Evolutionary conservation across 2,888 invertebrate species (phyloP).

Genomic region (Drosophila quinaria): DNA sequence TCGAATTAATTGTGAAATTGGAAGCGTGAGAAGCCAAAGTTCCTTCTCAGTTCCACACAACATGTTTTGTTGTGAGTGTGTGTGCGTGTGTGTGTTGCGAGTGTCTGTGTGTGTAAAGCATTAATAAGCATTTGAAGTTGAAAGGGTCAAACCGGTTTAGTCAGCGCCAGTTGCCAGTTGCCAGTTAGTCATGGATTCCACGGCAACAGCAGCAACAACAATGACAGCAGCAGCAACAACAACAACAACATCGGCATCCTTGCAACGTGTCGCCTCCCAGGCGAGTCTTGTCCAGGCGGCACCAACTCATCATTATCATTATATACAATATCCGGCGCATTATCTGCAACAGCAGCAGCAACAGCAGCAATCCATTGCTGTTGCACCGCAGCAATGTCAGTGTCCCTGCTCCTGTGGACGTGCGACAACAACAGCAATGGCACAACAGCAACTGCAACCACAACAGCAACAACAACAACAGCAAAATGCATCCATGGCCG

Average conservation of each 20-base stretch:
- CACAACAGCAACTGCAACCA: conserved; percentile 12
- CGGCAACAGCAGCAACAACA: not conserved
- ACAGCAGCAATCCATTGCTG: not conserved
- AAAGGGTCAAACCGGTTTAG: conserved; percentile 84
- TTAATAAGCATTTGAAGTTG: conserved; percentile 72
- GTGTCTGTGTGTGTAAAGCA: conserved; percentile 49
- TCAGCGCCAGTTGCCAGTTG: conserved; percentile 57
- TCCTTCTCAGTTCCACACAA: conserved; percentile 22
- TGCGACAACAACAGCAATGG: conserved; percentile 44
- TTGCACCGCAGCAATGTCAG: conserved; percentile 61
- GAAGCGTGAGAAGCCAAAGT: conserved; percentile 72
- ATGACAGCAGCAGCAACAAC: conserved; percentile 31
- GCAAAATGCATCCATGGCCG: conserved; percentile 79
- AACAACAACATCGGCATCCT: conserved; percentile 50
- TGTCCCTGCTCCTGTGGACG: conserved; percentile 73
- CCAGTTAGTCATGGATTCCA: conserved; percentile 52
- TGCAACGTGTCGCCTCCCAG: conserved; percentile 87
- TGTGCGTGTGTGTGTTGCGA: conserved; percentile 17
- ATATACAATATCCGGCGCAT: conserved; percentile 83
- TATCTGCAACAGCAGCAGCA: conserved; percentile 55
- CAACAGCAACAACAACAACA: conserved; percentile 43
- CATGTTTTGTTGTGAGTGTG: conserved; percentile 33
- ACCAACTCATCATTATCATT: conserved; percentile 84
- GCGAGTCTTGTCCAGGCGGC: conserved; percentile 88
- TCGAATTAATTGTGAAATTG: conserved; percentile 62